phyloP scores from a whole-genome alignment of 2,113 vertebrate genomes.

The Pedionomus torquatus region DNA sequence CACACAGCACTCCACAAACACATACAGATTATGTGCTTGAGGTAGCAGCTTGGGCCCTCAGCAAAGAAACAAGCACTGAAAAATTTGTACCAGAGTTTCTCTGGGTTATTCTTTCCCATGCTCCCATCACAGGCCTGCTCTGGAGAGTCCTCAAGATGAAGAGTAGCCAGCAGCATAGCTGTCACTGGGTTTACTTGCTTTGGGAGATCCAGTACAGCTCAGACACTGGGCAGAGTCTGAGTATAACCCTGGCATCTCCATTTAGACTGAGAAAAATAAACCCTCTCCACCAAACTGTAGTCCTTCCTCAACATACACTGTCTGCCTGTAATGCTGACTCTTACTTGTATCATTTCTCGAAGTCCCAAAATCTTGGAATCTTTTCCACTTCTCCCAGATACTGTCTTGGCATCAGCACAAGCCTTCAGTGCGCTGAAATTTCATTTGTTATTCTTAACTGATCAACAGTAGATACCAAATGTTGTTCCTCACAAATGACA shows the following conservation, averaged over 20 bases:
- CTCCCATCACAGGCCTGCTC: not conserved
- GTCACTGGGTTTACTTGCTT: not conserved
- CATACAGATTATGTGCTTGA: not conserved
- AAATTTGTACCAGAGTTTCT: not conserved
- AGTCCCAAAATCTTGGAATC: not conserved
- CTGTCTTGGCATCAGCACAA: not conserved
- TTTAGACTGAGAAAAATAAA: not conserved
- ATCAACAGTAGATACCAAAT: slow-evolving; percentile 4
- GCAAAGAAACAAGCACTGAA: not conserved
- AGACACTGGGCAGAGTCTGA: not conserved
- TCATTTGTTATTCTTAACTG: slow-evolving; percentile 20
- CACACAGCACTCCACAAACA: not conserved
- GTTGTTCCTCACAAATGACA: not conserved
- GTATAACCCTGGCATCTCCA: not conserved
- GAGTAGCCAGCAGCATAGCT: not conserved
- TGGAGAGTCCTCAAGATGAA: not conserved
- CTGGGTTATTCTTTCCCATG: not conserved
- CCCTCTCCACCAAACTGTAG: not conserved
- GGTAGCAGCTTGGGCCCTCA: not conserved
- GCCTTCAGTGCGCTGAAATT: not conserved
- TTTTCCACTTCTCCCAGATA: not conserved
- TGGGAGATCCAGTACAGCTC: not conserved
- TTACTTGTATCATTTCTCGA: not conserved
- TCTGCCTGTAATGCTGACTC: not conserved
- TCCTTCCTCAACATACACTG: not conserved